A percentile compares a stretch with the other conserved stretches of the same genome.
phyloP scores from a whole-genome alignment of 2,113 vertebrate species.

The Atrichornis clamosus region DNA sequence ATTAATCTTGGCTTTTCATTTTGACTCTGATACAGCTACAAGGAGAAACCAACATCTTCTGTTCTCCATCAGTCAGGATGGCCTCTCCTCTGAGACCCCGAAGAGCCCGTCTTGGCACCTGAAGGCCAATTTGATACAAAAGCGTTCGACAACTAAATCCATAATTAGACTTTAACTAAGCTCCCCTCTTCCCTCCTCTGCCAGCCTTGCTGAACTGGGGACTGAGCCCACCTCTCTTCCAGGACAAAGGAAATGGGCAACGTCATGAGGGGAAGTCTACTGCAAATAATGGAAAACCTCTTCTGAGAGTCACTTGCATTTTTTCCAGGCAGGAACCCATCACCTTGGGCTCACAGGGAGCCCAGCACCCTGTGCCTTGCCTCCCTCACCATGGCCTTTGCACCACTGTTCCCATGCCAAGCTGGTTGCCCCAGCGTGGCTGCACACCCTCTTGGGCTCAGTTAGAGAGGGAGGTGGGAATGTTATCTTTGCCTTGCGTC shows the following conservation, averaged over 20 bases:
- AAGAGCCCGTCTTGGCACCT: neutral
- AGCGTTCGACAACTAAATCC: neutral
- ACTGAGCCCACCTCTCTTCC: neutral
- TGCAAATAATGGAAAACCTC: neutral
- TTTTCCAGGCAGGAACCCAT: neutral
- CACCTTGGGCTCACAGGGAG: neutral
- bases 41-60: neutral
- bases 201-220: neutral
- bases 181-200: neutral
- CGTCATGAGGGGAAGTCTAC: neutral
- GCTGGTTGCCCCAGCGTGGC: accelerated
- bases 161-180: neutral
- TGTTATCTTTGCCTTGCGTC: neutral
- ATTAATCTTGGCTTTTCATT: neutral
- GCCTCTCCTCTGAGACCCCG: neutral
- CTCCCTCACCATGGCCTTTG: neutral
- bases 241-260: neutral
- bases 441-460: neutral
- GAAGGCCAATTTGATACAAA: neutral
- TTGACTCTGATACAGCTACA: neutral
- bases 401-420: accelerated
- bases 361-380: neutral
- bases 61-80: accelerated
- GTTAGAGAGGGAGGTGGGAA: neutral
- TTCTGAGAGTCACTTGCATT: neutral